Percentiles rank a stretch among this genome's conserved stretches.
These are phyloP conservation scores for Actenoides lindsayi DNA, from an alignment of 2,113 vertebrate species.

Conservation along the genomic window DNA sequence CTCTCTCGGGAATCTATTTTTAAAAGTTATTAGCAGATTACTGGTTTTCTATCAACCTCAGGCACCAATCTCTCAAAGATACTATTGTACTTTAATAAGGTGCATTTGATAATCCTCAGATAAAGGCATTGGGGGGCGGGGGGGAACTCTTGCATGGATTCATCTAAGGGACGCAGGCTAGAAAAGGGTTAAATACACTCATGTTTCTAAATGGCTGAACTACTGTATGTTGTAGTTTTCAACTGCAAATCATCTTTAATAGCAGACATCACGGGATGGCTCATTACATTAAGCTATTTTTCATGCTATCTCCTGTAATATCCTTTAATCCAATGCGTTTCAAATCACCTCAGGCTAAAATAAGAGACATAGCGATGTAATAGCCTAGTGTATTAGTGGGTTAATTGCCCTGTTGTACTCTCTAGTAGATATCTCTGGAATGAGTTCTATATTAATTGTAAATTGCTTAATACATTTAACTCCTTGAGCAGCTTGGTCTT, in stretches of 20 bases:
- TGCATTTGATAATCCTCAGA: conserved; percentile 75
- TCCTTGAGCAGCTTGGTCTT: conserved; percentile 69
- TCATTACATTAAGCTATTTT: conserved; percentile 90
- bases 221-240: conserved; percentile 86
- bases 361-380: conserved; percentile 87
- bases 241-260: conserved; percentile 89
- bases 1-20: conserved; percentile 73
- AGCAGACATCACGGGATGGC: conserved; percentile 87
- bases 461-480: conserved; percentile 84
- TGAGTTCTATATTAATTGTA: conserved; percentile 87
- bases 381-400: conserved; percentile 89
- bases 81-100: conserved; percentile 73
- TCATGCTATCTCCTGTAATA: conserved; percentile 89
- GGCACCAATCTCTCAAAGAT: conserved; percentile 74
- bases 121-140: conserved; percentile 1
- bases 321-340: conserved; percentile 89
- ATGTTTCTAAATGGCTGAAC: conserved; percentile 81
- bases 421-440: conserved; percentile 84
- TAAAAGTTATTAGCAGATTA: conserved; percentile 83
- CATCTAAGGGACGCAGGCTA: neutral
- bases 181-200: conserved; percentile 73
- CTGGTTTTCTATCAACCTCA: conserved; percentile 77
- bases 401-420: conserved; percentile 89
- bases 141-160: neutral
- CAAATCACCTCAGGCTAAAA: conserved; percentile 88